These are phyloP conservation scores for Alentia gelatinosa DNA, from an alignment of 2,888 invertebrate species.

Conservation along the genomic window DNA sequence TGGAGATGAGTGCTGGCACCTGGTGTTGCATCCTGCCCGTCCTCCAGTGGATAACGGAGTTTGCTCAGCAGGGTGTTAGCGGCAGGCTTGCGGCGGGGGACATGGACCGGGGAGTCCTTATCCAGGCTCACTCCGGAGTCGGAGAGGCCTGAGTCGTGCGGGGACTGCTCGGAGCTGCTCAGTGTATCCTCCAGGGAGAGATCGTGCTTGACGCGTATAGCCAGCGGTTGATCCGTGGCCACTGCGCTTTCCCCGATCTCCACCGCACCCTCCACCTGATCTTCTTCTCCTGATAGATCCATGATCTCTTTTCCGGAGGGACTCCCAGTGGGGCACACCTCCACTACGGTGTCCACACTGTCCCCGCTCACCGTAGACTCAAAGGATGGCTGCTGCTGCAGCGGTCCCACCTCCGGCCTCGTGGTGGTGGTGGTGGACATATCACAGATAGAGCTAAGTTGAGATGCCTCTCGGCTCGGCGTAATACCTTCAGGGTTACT, in stretches of 20 bases:
- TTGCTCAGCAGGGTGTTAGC: neutral
- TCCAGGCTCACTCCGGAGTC: slow-evolving; percentile 23
- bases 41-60: neutral
- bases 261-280: neutral
- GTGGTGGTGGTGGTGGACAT: neutral
- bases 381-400: neutral
- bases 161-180: neutral
- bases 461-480: neutral
- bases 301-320: neutral
- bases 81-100: neutral
- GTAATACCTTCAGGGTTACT: neutral
- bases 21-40: neutral
- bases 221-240: neutral
- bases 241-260: neutral
- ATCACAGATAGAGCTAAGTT: neutral
- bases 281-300: neutral
- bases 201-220: neutral
- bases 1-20: neutral
- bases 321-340: neutral
- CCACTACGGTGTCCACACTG: slow-evolving; percentile 10
- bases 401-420: too few species aligned
- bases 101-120: slow-evolving; percentile 18
- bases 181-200: neutral
- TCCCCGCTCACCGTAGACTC: neutral
- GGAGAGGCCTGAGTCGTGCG: slow-evolving; percentile 6